Conservation (phyloP, 2,888 invertebrate genomes). For the Dusona sp. region DNA sequence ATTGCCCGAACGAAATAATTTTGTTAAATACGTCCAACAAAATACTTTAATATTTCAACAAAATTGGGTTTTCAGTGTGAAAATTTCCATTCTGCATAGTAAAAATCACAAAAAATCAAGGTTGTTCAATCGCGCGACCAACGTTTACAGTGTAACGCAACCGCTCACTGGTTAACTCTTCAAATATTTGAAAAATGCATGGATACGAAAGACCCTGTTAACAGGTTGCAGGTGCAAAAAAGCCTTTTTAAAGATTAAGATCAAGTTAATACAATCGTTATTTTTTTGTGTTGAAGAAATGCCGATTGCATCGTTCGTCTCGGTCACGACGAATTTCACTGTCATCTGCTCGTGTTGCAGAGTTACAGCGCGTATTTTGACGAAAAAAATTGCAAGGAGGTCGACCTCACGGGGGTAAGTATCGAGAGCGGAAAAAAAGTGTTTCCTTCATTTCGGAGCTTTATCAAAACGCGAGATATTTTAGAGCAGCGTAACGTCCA, state of each 20-base stretch:
- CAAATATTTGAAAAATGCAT: background rate
- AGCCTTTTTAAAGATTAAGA: background rate
- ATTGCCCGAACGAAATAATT: too few species aligned
- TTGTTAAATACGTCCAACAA: too few species aligned
- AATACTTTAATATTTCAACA: too few species aligned
- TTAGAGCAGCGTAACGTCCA: conserved; percentile 84
- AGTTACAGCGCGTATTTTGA: conserved; percentile 90
- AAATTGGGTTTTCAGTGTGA: too few species aligned
- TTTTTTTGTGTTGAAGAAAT: conserved; percentile 85
- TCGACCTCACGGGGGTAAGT: conserved; percentile 80
- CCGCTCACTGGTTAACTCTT: too few species aligned
- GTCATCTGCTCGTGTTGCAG: conserved; percentile 89
- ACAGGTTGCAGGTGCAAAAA: background rate
- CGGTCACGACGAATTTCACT: conserved; percentile 89
- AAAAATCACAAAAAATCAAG: too few species aligned
- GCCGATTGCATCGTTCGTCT: conserved; percentile 89
- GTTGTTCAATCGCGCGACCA: too few species aligned
- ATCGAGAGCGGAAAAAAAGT: background rate
- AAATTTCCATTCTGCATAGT: too few species aligned
- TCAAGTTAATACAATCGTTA: background rate
- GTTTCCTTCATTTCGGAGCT: background rate
- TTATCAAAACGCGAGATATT: conserved; percentile 60
- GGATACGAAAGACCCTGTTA: background rate
- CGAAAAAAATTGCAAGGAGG: conserved; percentile 81
- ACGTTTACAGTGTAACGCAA: too few species aligned